Conservation (phyloP, 2,888 invertebrate species). For the Amitus sp. region DNA sequence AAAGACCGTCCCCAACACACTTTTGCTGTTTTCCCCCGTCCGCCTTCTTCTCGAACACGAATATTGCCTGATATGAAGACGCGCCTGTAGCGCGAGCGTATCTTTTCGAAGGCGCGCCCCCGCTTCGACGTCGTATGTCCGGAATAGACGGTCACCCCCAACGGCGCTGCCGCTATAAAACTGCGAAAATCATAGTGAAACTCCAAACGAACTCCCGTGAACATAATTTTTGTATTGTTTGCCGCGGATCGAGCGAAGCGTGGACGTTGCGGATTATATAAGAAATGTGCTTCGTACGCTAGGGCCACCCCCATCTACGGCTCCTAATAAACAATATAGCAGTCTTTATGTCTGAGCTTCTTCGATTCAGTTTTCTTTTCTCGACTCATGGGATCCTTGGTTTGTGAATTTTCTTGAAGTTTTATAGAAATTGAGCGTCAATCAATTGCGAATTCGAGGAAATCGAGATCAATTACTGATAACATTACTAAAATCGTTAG, state of each 20-base stretch:
- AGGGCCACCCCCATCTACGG: slow-evolving; percentile 43
- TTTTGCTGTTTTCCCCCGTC: too few relatives aligned
- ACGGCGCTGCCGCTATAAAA: slow-evolving; percentile 41
- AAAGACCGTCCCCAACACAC: too few relatives aligned
- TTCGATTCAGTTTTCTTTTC: slow-evolving; percentile 1
- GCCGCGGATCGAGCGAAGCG: slow-evolving; percentile 42
- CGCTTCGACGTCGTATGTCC: slow-evolving; percentile 50
- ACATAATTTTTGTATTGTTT: slow-evolving; percentile 64
- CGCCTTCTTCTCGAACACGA: too few relatives aligned
- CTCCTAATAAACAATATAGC: slow-evolving; percentile 53
- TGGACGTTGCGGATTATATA: slow-evolving; percentile 49
- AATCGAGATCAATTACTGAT: too few relatives aligned
- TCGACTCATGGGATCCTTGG: too few relatives aligned
- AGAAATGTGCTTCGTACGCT: slow-evolving; percentile 36
- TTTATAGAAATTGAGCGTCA: too few relatives aligned
- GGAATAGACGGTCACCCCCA: slow-evolving; percentile 52
- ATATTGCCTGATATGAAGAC: slow-evolving; percentile 3
- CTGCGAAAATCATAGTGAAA: slow-evolving; percentile 56
- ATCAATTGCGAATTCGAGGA: too few relatives aligned
- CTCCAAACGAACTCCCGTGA: slow-evolving; percentile 58
- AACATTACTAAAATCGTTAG: too few relatives aligned
- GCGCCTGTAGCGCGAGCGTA: slow-evolving; percentile 16
- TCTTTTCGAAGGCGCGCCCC: slow-evolving; percentile 18
- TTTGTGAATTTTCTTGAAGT: too few relatives aligned
- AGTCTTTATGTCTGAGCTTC: slow-evolving; percentile 14